Percentiles rank a stretch among this genome's conserved stretches.
These are phyloP conservation scores for Thamnophis sirtalis DNA, from an alignment of 2,113 vertebrate species.

Conservation along the genomic window DNA sequence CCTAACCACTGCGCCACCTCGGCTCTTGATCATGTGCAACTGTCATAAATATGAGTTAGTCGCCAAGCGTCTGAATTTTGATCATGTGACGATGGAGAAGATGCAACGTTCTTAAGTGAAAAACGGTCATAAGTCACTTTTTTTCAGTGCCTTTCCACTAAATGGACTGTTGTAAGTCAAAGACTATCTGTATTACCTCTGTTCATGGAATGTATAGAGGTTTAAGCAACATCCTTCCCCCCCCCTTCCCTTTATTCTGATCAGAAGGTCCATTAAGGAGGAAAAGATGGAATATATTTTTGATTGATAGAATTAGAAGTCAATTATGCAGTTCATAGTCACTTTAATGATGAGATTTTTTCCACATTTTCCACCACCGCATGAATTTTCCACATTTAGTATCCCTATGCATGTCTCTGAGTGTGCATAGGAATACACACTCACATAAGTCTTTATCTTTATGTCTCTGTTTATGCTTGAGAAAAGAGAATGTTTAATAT, in stretches of 20 bases:
- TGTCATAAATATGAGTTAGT: too few species aligned
- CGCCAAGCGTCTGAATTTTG: too few species aligned
- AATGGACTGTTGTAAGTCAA: too few species aligned
- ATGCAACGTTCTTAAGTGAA: too few species aligned
- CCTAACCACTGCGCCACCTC: too few species aligned
- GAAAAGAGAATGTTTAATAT: conserved; percentile 34
- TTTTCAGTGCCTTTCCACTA: too few species aligned
- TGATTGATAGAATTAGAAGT: not conserved
- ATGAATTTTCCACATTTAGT: not conserved
- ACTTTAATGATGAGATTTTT: conserved; percentile 26
- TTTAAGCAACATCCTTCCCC: not conserved
- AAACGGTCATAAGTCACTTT: too few species aligned
- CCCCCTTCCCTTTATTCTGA: not conserved
- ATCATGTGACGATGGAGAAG: too few species aligned
- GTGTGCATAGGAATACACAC: too few species aligned
- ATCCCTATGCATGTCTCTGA: not conserved
- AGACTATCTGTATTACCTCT: too few species aligned
- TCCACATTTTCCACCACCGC: not conserved
- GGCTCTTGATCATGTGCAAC: too few species aligned
- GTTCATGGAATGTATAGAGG: not conserved
- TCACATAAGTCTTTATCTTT: not conserved
- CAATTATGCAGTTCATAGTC: not conserved
- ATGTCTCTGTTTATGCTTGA: conserved; percentile 1
- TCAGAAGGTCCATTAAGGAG: not conserved
- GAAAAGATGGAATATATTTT: not conserved